Evolutionary conservation across 2,113 vertebrate species (phyloP), one percentile per base, ranked within the genome.

Genomic region (Perca fluviatilis): DNA sequence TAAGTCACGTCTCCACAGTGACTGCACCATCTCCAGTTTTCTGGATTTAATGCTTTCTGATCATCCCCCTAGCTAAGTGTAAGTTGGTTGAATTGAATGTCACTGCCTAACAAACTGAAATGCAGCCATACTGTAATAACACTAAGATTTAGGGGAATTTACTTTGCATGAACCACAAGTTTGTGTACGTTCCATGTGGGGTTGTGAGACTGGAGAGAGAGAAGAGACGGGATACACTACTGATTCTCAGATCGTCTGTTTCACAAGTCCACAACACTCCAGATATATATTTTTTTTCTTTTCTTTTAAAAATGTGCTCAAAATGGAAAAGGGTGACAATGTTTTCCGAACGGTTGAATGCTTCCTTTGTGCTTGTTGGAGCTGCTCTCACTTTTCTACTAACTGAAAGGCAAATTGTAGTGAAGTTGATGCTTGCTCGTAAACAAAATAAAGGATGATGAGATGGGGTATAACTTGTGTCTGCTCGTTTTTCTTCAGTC

Each of bases 371-470:
- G 92, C 91, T 95, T 94, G 92, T 94, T 92, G 90, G 94, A 93
- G 93, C 91, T 89, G 91, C 92, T 93, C 91, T 95, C 90, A 94
- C 93, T 95, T 95, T 95, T 95, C 93, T 93, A 95, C 91, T 84
- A 88, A 88, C 93, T 90, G 86, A 85, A 89, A 90, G 92, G 92
- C 90, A 83, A 89, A 91, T 90, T 95, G 90, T 95, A 93, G 95
- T 95, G 86, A 95, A 94, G 94, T 93, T 83, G 94, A 95, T 94
- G 95, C 95, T 95, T 94, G 95, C 94, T 95, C 93, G 67, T 94
- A 88, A 95, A 94, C 95, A 94, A 93, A 96, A 96, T 96, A 96
- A 96, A 96, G 94, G 94, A 95, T 78, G 84, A 91, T 84, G 83
- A 93, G 89, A 94, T 95, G 94, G 92, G 82, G 86, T 91, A 89